A percentile compares a stretch with the other conserved stretches of the same genome.
These are phyloP conservation scores for Endotricha flammealis DNA, from an alignment of 2,888 invertebrate species.

Conservation along the genomic window DNA sequence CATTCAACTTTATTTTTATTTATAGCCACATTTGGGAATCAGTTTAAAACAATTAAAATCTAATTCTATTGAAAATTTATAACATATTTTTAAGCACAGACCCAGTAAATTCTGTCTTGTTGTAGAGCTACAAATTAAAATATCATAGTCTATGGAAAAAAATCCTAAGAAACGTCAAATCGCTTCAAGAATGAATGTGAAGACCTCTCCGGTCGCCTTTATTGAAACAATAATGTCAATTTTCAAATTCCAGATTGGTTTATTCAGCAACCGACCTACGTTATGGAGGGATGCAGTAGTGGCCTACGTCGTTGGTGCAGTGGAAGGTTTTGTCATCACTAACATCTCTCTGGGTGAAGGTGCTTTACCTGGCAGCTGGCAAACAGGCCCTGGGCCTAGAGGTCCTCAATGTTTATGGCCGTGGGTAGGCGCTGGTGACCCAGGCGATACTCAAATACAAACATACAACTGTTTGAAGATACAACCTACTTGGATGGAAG, in stretches of 20 bases:
- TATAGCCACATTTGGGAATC: too few relatives aligned
- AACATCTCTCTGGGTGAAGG: constrained; percentile 75
- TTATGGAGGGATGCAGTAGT: constrained; percentile 61
- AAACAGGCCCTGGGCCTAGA: constrained; percentile 48
- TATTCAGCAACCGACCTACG: constrained; percentile 51
- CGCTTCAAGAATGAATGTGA: too few relatives aligned
- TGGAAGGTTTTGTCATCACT: constrained; percentile 68
- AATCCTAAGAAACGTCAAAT: too few relatives aligned
- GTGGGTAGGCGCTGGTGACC: constrained; percentile 83
- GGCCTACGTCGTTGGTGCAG: constrained; percentile 44
- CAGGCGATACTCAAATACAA: constrained; percentile 78
- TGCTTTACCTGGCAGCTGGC: constrained; percentile 80
- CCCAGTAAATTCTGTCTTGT: too few relatives aligned
- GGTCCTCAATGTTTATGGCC: constrained; percentile 81
- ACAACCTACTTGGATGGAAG: constrained; percentile 92
- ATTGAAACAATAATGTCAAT: neutral
- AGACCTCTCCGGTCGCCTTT: neutral
- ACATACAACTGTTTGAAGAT: constrained; percentile 86
- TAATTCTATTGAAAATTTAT: too few relatives aligned
- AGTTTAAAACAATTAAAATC: too few relatives aligned
- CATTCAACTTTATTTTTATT: too few relatives aligned
- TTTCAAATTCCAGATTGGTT: constrained; percentile 50
- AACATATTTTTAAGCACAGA: too few relatives aligned
- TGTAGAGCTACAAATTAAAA: too few relatives aligned
- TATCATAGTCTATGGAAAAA: too few relatives aligned